Percentiles rank a stretch among this genome's conserved stretches.
Evolutionary conservation across 2,888 invertebrate genomes (phyloP).

Genomic region (Gortyna flavago): DNA sequence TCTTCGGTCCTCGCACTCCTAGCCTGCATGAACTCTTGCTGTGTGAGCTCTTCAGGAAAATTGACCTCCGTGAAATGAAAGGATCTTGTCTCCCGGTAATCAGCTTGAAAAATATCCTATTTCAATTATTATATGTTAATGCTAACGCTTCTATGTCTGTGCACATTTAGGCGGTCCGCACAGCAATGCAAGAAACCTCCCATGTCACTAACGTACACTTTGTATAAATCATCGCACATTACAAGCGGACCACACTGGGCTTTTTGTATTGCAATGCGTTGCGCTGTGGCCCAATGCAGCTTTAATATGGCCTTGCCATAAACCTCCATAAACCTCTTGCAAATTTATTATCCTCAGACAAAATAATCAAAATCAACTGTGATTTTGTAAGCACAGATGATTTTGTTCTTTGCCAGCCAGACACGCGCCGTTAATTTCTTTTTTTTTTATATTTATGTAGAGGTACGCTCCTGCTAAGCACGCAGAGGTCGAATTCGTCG

Average conservation of each 20-base stretch:
- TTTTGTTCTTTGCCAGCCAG: not conserved
- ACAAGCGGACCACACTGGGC: not conserved
- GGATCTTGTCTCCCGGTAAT: constrained; percentile 94
- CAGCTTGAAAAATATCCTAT: not conserved
- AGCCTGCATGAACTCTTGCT: constrained; percentile 94
- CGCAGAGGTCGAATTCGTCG: not conserved
- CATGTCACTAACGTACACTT: not conserved
- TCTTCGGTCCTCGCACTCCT: constrained; percentile 94
- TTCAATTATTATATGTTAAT: not conserved
- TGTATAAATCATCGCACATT: not conserved
- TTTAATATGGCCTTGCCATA: not conserved
- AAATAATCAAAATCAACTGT: not conserved
- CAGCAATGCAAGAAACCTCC: not conserved
- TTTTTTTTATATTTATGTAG: not conserved
- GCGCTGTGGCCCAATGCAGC: not conserved
- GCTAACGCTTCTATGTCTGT: not conserved
- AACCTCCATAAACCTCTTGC: too few relatives aligned
- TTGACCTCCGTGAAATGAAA: constrained; percentile 96
- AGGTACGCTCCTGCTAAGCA: not conserved
- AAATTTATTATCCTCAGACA: not conserved
- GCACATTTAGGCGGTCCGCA: not conserved
- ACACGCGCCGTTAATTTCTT: not conserved
- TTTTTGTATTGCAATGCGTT: not conserved
- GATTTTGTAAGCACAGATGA: not conserved
- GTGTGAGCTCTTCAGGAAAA: constrained; percentile 96